Base-by-base conservation (phyloP, 2,888 invertebrate genomes). In the Dyspetes luteomarginatus region DNA sequence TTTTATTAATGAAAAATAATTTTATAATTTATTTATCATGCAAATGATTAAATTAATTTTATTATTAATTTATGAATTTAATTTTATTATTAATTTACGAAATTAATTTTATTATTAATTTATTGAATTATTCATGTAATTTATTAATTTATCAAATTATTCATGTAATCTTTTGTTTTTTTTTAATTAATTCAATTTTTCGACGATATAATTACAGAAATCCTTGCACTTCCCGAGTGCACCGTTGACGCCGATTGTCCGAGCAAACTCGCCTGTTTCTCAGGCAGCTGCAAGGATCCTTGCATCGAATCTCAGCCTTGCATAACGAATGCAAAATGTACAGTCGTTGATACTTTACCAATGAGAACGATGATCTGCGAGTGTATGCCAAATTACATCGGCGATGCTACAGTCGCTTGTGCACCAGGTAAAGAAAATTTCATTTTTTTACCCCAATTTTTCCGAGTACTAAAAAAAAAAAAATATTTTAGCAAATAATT, bases 281-380 rank as follows among this genome's bases (percentile, higher is more conserved):
- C 94, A 88, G 96, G 95, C 56, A 93, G 93, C 83, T 98, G 98
- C 89, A 95, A 94, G 87, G 96, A 97, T 90, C 97, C 97, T 0
- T 98, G 98, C 90, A 90, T 93, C 4, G 94, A 95, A 78, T 96
- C 95, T 0, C 94, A 94, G 88, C 97, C 97, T 0, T 98, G 97
- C 88, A 97, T 97, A 15, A 90, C 93, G 43, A 95, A 96, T 89
- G 97, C 98, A 0, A 94, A 95, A 84, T 98, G 98, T 90, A 94
- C 95, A 5, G 97, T 98, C 7, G 95, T 97, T 24, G 96, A 97
- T 88, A 97, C 97, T 0, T 92, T 97, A 83, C 98, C 98, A 4
- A 94, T 97, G 92, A 94, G 97, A 85, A 97, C 97, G 4, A 96
- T 98, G 95, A 95, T 97, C 78, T 98, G 98, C 91, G 95, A 96